These are phyloP conservation scores for Hippocampus comes DNA, from an alignment of 2,113 vertebrate genomes.

Conservation along the genomic window DNA sequence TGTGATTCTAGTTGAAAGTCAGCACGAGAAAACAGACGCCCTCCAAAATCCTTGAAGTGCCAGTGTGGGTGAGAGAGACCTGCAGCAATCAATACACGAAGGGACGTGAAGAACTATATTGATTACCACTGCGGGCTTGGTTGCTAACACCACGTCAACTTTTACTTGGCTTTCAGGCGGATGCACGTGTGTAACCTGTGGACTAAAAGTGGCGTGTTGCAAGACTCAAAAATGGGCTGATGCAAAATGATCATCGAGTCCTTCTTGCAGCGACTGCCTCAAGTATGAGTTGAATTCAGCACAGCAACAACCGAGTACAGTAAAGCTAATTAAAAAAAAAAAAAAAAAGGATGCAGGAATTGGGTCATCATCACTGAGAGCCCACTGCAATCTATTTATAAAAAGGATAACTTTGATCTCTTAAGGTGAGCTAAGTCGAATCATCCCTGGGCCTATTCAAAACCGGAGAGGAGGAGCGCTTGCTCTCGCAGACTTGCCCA, in stretches of 20 bases:
- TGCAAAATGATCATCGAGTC: slow-evolving; percentile 25
- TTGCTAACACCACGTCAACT: slow-evolving; percentile 19
- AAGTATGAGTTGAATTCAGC: slow-evolving; percentile 33
- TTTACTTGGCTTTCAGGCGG: slow-evolving; percentile 29
- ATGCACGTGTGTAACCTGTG: slow-evolving; percentile 25
- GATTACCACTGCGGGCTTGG: slow-evolving; percentile 13
- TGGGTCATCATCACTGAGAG: slow-evolving; percentile 57
- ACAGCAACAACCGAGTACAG: slow-evolving; percentile 49
- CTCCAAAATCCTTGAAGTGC: slow-evolving; percentile 33
- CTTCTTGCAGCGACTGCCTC: background rate
- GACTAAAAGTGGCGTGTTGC: slow-evolving; percentile 17
- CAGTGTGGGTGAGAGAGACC: slow-evolving; percentile 31
- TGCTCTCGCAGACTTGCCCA: slow-evolving; percentile 5
- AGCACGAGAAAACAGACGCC: slow-evolving; percentile 22
- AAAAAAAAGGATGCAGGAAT: slow-evolving; percentile 32
- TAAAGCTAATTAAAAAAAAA: slow-evolving; percentile 60
- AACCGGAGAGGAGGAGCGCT: slow-evolving; percentile 5
- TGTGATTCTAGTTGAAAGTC: slow-evolving; percentile 31
- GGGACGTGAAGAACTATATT: slow-evolving; percentile 28
- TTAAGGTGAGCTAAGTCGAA: slow-evolving; percentile 49
- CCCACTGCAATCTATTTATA: slow-evolving; percentile 50
- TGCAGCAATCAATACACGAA: slow-evolving; percentile 44
- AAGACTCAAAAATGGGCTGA: slow-evolving; percentile 10
- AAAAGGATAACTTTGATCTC: slow-evolving; percentile 50
- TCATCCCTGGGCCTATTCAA: slow-evolving; percentile 30